Base-by-base conservation (phyloP, 2,888 invertebrate genomes). In the Pyrocoelia pectoralis region DNA sequence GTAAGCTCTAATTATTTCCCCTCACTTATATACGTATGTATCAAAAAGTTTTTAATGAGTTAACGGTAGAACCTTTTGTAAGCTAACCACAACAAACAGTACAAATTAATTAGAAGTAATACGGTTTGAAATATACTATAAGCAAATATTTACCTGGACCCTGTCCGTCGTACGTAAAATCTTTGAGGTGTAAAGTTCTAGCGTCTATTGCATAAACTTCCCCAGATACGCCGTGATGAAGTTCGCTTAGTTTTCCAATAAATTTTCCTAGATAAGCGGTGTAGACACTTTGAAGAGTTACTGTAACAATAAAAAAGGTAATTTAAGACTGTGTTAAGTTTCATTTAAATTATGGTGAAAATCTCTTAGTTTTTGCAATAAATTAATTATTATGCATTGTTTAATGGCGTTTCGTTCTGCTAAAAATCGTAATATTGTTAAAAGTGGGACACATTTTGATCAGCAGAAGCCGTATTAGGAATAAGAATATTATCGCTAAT, bases 121-220 rank as follows among this genome's bases (percentile, higher is more conserved):
- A n/a, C 9, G 33, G n/a, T 24, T 24, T 6, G 6, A 24, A n/a
- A n/a, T n/a, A 8, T 5, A 24, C 24, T 24, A 33, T 8, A 33
- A 33, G n/a, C 8, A 33, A 33, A 33, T 33, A 64, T 74, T 76
- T 76, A 94, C 94, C 92, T 79, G 95, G 95, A 51, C 94, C 95
- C 80, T 93, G 92, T 61, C 96, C 96, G 76, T 95, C 95, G 80
- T 95, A 96, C 69, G 89, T 91, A 82, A 95, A 94, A 83, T 92
- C 92, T 79, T 93, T 90, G 73, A 96, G 86, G 83, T 91, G 93
- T 61, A 96, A 81, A 53, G 95, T 96, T 74, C 93, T 85, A 53
- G 93, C 89, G 82, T 96, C 95, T 0, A 95, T 93, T 3, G 94
- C 95, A 81, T 88, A 95, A 56, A 95, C 93, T 75, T 89, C 89